A percentile compares a stretch with the other conserved stretches of the same genome.
phyloP scores from a whole-genome alignment of 2,797 vertebrate species.

The Peromyscus melanophrys region DNA sequence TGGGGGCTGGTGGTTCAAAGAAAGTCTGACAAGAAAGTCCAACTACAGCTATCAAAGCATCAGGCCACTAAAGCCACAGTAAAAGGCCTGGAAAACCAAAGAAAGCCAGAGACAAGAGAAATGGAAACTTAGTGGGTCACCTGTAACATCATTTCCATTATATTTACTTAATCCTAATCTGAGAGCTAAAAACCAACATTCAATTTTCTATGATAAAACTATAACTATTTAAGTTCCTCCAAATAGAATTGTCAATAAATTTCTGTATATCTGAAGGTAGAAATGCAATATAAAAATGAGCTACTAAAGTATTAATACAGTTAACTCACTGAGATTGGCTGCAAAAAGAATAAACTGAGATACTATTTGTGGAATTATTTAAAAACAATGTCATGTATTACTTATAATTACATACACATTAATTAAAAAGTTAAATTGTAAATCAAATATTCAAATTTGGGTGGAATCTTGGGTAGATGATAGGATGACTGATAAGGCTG shows the following conservation, averaged over 20 bases:
- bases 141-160: neutral
- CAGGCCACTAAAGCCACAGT: neutral
- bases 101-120: neutral
- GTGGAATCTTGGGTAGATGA: neutral
- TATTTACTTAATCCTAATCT: neutral
- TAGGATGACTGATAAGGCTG: neutral
- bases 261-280: neutral
- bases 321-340: neutral
- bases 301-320: neutral
- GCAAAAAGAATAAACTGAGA: conserved; percentile 40
- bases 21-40: neutral
- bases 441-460: conserved; percentile 2
- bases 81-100: neutral
- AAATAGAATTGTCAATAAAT: neutral
- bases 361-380: conserved; percentile 36
- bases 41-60: neutral
- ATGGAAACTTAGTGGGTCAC: neutral
- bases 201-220: neutral
- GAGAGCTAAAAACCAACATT: conserved; percentile 3
- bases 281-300: conserved; percentile 41
- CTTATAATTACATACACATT: conserved; percentile 1
- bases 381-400: neutral
- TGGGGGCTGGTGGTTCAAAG: neutral
- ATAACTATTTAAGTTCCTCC: neutral
- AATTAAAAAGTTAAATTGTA: conserved; percentile 33